A percentile compares a stretch with the other conserved stretches of the same genome.
phyloP scores from a whole-genome alignment of 2,797 vertebrate genomes.

The Hybognathus amarus region DNA sequence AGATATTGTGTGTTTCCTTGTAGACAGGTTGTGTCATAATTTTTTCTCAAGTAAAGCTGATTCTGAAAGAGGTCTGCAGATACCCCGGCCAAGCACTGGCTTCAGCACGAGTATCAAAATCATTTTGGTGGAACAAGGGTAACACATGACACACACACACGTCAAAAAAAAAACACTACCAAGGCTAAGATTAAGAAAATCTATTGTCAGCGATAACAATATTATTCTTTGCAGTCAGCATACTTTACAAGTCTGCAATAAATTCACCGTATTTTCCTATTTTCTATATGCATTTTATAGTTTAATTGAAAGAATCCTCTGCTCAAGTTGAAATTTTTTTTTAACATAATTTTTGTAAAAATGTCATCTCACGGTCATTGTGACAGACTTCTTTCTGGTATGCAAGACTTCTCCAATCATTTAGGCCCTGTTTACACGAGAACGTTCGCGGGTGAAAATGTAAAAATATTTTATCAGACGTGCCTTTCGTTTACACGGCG shows the following conservation, averaged over 20 bases:
- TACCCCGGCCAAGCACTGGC: neutral
- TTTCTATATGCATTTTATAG: neutral
- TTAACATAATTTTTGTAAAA: too few species aligned
- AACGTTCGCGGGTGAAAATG: too few species aligned
- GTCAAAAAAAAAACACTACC: neutral
- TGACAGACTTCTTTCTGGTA: neutral
- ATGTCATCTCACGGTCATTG: too few species aligned
- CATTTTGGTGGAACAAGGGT: neutral
- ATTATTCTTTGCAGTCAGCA: slow-evolving; percentile 30
- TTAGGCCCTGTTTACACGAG: too few species aligned
- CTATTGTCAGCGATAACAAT: slow-evolving; percentile 34
- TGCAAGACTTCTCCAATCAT: neutral
- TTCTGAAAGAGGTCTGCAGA: neutral
- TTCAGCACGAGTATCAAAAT: neutral
- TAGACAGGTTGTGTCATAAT: neutral
- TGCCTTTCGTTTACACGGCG: too few species aligned
- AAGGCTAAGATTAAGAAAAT: neutral
- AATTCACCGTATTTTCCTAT: neutral
- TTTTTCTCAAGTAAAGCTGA: neutral
- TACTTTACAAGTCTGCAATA: neutral
- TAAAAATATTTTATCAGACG: too few species aligned
- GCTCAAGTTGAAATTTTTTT: too few species aligned
- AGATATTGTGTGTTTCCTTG: neutral
- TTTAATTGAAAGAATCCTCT: neutral
- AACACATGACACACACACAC: neutral